Evolutionary conservation across 2,113 vertebrate species (phyloP).

Genomic region (Lipotes vexillifer): DNA sequence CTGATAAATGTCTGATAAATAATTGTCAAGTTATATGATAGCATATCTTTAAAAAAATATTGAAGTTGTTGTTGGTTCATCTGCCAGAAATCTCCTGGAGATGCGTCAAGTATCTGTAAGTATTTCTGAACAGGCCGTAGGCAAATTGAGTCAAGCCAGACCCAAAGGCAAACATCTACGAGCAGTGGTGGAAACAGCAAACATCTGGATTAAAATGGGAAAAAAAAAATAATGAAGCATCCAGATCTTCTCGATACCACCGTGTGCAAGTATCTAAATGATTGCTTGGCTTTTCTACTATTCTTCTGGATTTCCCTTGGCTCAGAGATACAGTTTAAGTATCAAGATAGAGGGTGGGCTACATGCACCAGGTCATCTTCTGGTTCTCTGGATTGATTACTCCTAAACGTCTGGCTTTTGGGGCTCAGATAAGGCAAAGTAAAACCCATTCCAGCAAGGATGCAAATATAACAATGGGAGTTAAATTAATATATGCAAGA

Average conservation of each 20-base stretch:
- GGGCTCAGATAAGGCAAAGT: background rate
- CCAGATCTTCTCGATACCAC: background rate
- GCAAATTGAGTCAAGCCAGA: background rate
- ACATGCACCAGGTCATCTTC: background rate
- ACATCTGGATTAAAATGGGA: background rate
- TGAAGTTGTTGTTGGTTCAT: constrained; percentile 9
- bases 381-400: background rate
- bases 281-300: background rate
- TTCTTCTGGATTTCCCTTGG: background rate
- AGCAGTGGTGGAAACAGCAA: background rate
- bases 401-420: background rate
- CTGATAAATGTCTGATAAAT: constrained; percentile 12
- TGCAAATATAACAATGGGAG: constrained; percentile 9
- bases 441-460: background rate
- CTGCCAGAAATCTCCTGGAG: background rate
- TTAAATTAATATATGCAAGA: constrained; percentile 43
- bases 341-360: background rate
- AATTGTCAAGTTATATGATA: background rate
- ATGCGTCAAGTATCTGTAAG: background rate
- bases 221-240: background rate
- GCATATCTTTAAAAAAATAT: background rate
- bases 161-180: background rate
- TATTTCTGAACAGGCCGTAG: background rate
- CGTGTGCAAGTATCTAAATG: background rate
- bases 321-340: background rate